A percentile compares a stretch with the other conserved stretches of the same genome.
These are phyloP conservation scores for Phenganax marumi DNA, from an alignment of 92 coral and sea anemone genomes.

Conservation along the genomic window DNA sequence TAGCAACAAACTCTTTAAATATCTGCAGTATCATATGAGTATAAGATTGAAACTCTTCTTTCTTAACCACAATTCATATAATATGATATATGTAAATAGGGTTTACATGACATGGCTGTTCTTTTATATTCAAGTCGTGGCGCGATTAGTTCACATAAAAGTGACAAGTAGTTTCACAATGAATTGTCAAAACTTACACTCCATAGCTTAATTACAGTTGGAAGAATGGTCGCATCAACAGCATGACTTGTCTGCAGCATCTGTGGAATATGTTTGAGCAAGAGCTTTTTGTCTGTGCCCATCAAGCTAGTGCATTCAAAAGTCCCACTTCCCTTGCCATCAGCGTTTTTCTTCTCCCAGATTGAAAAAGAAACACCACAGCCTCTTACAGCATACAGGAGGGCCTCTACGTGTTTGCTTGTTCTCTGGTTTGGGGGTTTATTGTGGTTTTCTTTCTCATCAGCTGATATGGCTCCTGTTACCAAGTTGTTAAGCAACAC, in stretches of 20 bases:
- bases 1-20: not conserved
- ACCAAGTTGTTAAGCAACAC: slow-evolving; percentile 41
- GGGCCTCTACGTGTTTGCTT: slow-evolving; percentile 25
- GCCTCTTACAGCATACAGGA: slow-evolving; percentile 24
- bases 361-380: not conserved
- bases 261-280: not conserved
- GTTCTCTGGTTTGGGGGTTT: slow-evolving; percentile 28
- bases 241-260: not conserved
- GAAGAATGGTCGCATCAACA: not conserved
- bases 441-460: slow-evolving; percentile 27
- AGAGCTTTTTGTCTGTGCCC: not conserved
- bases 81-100: not conserved
- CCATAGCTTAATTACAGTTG: not conserved
- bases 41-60: not conserved
- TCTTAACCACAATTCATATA: not conserved
- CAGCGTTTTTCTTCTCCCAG: not conserved
- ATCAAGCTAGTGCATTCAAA: slow-evolving; percentile 10
- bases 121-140: not conserved
- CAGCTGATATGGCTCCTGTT: slow-evolving; percentile 22
- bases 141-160: not conserved
- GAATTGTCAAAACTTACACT: slow-evolving; percentile 2
- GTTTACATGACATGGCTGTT: not conserved
- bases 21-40: not conserved
- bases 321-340: slow-evolving; percentile 4
- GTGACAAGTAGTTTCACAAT: not conserved